These are phyloP conservation scores for Diglossa cyanea DNA, from an alignment of 2,797 vertebrate genomes.

Conservation along the genomic window DNA sequence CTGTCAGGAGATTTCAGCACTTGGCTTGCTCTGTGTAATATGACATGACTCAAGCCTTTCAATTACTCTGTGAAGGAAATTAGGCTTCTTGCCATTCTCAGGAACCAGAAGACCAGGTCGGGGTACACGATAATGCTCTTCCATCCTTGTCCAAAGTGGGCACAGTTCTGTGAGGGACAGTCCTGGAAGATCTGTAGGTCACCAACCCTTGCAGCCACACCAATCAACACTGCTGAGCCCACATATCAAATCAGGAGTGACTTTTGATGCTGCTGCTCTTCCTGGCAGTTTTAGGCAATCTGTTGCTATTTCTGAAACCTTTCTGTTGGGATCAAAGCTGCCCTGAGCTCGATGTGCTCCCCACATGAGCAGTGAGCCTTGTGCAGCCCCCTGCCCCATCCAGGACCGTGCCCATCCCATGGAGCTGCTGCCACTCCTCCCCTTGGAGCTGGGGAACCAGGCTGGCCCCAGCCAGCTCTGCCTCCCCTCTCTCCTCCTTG, in stretches of 20 bases:
- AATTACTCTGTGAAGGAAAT: conserved; percentile 36
- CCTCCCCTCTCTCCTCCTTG: conserved; percentile 23
- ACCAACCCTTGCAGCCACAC: conserved; percentile 31
- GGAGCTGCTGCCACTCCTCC: conserved; percentile 4
- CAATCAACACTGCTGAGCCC: background rate
- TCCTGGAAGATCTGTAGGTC: conserved; percentile 11
- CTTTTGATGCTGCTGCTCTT: background rate
- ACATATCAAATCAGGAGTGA: conserved; percentile 4
- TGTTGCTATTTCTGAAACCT: conserved; percentile 50
- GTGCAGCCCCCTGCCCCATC: background rate
- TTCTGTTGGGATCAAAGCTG: conserved; percentile 39
- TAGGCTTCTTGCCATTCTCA: conserved; percentile 10
- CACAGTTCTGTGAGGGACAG: conserved; percentile 46
- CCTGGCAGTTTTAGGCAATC: conserved; percentile 21
- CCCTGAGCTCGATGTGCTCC: background rate
- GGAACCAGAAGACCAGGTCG: conserved; percentile 30
- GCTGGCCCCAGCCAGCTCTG: background rate
- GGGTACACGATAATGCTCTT: background rate
- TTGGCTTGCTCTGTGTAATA: conserved; percentile 30
- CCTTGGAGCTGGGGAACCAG: background rate
- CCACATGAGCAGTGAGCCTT: background rate
- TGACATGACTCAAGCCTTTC: conserved; percentile 49
- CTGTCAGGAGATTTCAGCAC: conserved; percentile 25
- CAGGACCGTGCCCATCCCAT: background rate
- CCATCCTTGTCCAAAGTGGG: conserved; percentile 44